Conservation (phyloP, 2,113 vertebrate species). For the Proterorhinus semilunaris region DNA sequence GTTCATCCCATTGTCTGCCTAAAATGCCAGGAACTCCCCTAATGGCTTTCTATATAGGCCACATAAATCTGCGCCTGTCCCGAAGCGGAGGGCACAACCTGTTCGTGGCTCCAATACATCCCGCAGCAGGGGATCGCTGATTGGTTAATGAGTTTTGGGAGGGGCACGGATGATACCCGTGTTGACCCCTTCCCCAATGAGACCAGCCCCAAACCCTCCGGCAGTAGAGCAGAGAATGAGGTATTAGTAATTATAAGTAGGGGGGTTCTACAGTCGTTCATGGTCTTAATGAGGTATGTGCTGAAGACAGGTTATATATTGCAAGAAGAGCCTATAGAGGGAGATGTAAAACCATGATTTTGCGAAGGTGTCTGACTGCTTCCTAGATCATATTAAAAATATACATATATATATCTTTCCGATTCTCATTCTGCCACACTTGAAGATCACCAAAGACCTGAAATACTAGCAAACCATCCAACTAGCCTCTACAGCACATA, state of each 20-base stretch:
- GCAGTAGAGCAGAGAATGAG: conserved; percentile 15
- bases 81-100: conserved; percentile 37
- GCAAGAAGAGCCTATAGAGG: not conserved
- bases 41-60: conserved; percentile 67
- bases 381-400: not conserved
- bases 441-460: no score
- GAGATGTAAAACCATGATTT: not conserved
- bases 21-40: conserved; percentile 66
- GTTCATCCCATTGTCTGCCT: conserved; percentile 45
- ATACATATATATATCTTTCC: not conserved
- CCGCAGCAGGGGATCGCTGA: conserved; percentile 24
- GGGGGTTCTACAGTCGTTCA: conserved; percentile 10
- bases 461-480: no score
- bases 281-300: no score
- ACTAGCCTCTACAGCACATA: no score
- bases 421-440: no score
- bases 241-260: conserved; percentile 41
- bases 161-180: conserved; percentile 33
- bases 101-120: conserved; percentile 52
- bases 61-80: conserved; percentile 72
- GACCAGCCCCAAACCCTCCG: conserved; percentile 16
- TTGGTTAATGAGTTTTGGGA: conserved; percentile 67
- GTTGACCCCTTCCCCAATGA: conserved; percentile 27
- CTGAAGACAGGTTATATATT: not conserved
- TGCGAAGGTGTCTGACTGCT: not conserved